Percentiles rank a stretch among this genome's conserved stretches.
Evolutionary conservation across 1,140 invertebrate genomes (phyloP).

Genomic region (Teleopsis dalmanni): DNA sequence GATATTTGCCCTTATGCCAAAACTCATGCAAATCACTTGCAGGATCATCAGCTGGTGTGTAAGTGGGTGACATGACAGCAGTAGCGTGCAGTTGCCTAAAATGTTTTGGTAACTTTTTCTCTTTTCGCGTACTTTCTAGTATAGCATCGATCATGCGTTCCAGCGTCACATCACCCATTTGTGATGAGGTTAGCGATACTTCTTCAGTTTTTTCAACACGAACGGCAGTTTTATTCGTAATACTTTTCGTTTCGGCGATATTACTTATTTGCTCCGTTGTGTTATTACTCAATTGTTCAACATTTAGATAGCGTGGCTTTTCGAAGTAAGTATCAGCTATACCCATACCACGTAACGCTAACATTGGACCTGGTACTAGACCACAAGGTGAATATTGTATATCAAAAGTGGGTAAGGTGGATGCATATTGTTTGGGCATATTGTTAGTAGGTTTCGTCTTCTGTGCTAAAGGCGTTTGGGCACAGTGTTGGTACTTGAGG

Average conservation of each 20-base stretch:
- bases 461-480: not conserved
- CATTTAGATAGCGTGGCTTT: slow-evolving; percentile 31
- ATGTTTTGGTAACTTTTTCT: slow-evolving; percentile 4
- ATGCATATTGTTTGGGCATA: slow-evolving; percentile 14
- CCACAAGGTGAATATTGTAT: slow-evolving; percentile 20
- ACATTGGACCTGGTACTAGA: slow-evolving; percentile 30
- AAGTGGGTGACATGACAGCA: slow-evolving; percentile 29
- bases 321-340: slow-evolving; percentile 41
- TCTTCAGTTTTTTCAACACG: slow-evolving; percentile 6
- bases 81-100: slow-evolving; percentile 7
- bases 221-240: not conserved
- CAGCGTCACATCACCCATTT: slow-evolving; percentile 39
- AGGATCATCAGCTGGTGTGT: slow-evolving; percentile 31
- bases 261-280: not conserved
- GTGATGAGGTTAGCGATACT: slow-evolving; percentile 27
- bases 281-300: not conserved
- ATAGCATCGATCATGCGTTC: slow-evolving; percentile 43
- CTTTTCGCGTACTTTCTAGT: slow-evolving; percentile 33
- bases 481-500: not conserved
- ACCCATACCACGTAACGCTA: slow-evolving; percentile 35
- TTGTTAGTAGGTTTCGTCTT: not conserved
- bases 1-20: slow-evolving; percentile 13
- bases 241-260: not conserved
- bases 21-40: slow-evolving; percentile 33
- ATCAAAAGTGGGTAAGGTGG: slow-evolving; percentile 22